Base-by-base conservation (phyloP, 1,140 invertebrate genomes). In the Achroia grisella region DNA sequence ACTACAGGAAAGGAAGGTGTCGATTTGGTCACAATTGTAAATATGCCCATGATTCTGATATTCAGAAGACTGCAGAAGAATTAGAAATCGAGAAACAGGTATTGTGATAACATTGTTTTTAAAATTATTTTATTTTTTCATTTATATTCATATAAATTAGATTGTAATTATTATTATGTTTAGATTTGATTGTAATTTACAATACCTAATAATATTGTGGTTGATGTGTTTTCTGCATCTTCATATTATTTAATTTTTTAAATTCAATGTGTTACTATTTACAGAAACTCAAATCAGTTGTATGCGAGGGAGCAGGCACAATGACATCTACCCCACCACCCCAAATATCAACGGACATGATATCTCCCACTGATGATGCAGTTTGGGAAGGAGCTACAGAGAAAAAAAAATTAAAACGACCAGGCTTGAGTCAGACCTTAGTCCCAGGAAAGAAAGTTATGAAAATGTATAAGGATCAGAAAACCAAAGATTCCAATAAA, bases 1-100 rank as follows among this genome's bases (percentile, higher is more conserved):
- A 97, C 85, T 96, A 96, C 74, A 88, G 93, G 13, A 97, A 96
- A 81, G 96, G 96, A 4, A 88, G 92, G 11, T 98, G 97, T 73
- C 88, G 93, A 27, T 97, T 96, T 86, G 96, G 96, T 4, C 94
- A 95, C 60, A 96, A 95, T 52, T 98, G 97, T 71, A 94, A 93
- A 45, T 98, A 93, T 87, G 95, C 94, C 1, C 97, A 98, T 84
- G 95, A 97, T 64, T 93, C 94, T 0, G 95, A 96, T 80, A 82
- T 95, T 32, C 90, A 90, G 61, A 88, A 87, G 46, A 87, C 82
- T 35, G 64, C 82, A 36, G 83, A 89, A 30, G 88, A 91, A 58
- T 62, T 90, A 23, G 87, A 90, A 46, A 81, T 76, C 9, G 86
- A 90, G 27, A 87, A 88, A 57, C 65, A 86, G 56, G 86, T 89